Percentiles rank a stretch among this genome's conserved stretches.
These are phyloP conservation scores for Netelia inedita DNA, from an alignment of 2,888 invertebrate genomes.

Conservation along the genomic window DNA sequence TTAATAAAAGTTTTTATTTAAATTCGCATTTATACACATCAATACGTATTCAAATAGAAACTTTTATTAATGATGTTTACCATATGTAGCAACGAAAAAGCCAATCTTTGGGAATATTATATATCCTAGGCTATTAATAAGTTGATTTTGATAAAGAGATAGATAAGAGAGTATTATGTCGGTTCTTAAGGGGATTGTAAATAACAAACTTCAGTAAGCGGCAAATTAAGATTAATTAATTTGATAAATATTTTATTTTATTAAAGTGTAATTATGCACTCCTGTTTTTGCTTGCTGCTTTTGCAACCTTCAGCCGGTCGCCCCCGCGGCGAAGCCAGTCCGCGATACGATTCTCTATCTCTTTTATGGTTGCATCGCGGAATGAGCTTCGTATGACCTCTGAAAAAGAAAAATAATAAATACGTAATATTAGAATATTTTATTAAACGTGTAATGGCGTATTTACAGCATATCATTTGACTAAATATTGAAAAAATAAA, in stretches of 20 bases:
- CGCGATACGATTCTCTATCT: not conserved
- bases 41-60: not conserved
- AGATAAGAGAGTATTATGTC: not conserved
- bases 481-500: not conserved
- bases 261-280: no score
- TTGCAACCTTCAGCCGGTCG: not conserved
- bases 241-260: not conserved
- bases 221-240: not conserved
- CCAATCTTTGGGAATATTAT: no score
- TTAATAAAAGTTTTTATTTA: not conserved
- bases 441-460: not conserved
- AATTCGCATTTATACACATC: not conserved
- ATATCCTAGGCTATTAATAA: not conserved
- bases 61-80: no score
- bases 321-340: conserved; percentile 16
- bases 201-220: not conserved
- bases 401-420: not conserved
- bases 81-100: no score
- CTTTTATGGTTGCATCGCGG: not conserved
- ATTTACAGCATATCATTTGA: not conserved
- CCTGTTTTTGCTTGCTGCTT: no score
- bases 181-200: not conserved
- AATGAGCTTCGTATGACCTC: not conserved
- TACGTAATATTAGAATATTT: no score
- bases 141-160: not conserved